A percentile compares a stretch with the other conserved stretches of the same genome.
Evolutionary conservation across 2,888 invertebrate genomes (phyloP).

Genomic region (Tenodera sinensis): DNA sequence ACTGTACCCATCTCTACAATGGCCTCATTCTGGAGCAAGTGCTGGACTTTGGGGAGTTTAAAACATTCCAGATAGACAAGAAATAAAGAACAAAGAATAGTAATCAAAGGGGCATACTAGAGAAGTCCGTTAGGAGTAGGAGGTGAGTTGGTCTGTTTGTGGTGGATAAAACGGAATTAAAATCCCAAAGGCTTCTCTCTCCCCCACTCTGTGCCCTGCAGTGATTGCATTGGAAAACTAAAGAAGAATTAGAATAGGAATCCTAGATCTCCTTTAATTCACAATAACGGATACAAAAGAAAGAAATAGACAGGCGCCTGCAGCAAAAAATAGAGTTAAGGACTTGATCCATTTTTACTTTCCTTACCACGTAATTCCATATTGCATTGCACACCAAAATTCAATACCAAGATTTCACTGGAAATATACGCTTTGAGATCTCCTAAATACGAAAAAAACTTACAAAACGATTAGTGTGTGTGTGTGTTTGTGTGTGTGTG

Average conservation of each 20-base stretch:
- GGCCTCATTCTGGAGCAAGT: no score
- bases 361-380: no score
- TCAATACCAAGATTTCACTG: no score
- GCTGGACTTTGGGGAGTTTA: neutral
- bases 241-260: neutral
- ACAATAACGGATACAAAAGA: neutral
- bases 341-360: no score
- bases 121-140: neutral
- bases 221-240: neutral
- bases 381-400: no score
- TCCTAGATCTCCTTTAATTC: neutral
- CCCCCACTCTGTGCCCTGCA: neutral
- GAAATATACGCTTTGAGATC: no score
- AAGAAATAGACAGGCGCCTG: neutral
- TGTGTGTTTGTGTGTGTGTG: no score
- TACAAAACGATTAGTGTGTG: no score
- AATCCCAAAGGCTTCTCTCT: neutral
- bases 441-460: no score
- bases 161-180: neutral
- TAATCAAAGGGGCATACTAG: neutral
- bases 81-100: neutral
- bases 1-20: no score
- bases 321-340: no score
- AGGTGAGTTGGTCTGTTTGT: neutral
- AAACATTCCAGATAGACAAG: neutral